A percentile compares a stretch with the other conserved stretches of the same genome.
phyloP scores from a whole-genome alignment of 2,888 invertebrate genomes.

The Noctua fimbriata region DNA sequence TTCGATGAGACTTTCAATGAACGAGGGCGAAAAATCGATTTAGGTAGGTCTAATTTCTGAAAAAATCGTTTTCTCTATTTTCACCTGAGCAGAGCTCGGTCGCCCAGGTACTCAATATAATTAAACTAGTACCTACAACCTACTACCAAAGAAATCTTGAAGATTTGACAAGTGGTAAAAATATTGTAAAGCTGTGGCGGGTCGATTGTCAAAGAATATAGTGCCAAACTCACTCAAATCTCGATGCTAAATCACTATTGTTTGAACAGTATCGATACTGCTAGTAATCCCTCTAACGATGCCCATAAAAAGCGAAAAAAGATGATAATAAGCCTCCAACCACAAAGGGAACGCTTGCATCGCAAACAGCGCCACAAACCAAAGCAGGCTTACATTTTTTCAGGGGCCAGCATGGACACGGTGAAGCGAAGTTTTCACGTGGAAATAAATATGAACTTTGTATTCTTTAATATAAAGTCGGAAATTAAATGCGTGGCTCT shows the following conservation, averaged over 20 bases:
- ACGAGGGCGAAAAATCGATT: neutral
- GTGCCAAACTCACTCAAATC: neutral
- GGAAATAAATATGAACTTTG: neutral
- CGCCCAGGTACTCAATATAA: neutral
- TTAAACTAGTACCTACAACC: neutral
- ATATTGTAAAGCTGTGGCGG: neutral
- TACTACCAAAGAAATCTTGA: neutral
- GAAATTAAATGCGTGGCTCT: neutral
- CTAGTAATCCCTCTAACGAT: neutral
- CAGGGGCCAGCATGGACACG: neutral
- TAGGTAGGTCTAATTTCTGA: neutral
- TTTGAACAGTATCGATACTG: neutral
- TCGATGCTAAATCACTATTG: neutral
- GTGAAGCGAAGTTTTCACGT: neutral
- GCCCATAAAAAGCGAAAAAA: neutral
- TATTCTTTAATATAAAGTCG: neutral
- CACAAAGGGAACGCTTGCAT: slow-evolving; percentile 5
- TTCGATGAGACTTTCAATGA: neutral
- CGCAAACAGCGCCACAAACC: neutral
- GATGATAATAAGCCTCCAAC: neutral
- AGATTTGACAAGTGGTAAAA: neutral
- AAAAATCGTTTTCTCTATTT: neutral
- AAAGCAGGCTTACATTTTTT: slow-evolving; percentile 4
- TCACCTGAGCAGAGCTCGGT: neutral
- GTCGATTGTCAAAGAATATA: neutral